Conservation (phyloP, 2,888 invertebrate genomes). For the Chydorus sphaericus region DNA sequence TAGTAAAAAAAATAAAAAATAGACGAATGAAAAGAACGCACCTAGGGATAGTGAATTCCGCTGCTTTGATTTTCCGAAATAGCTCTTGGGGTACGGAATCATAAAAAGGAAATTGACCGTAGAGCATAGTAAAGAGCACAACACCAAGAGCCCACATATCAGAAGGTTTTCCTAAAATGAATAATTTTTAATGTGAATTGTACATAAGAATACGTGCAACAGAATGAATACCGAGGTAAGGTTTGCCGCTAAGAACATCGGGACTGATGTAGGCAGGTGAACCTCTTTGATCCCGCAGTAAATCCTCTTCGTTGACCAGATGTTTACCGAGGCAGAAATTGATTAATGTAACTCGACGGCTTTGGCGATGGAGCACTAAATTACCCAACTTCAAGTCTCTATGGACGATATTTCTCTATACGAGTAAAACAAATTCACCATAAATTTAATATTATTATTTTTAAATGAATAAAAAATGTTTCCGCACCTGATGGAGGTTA, state of each 20-base stretch:
- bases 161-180: slow-evolving; percentile 44
- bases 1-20: slow-evolving; percentile 13
- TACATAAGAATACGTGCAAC: not conserved
- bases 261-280: slow-evolving; percentile 70
- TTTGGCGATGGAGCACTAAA: slow-evolving; percentile 52
- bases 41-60: slow-evolving; percentile 57
- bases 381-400: slow-evolving; percentile 62
- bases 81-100: slow-evolving; percentile 55
- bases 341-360: slow-evolving; percentile 44
- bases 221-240: slow-evolving; percentile 33
- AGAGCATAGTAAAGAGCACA: slow-evolving; percentile 61
- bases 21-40: slow-evolving; percentile 33
- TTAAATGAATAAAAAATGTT: not conserved
- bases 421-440: slow-evolving; percentile 23
- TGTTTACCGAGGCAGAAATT: slow-evolving; percentile 66
- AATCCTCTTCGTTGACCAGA: slow-evolving; percentile 51
- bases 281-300: slow-evolving; percentile 57
- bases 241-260: slow-evolving; percentile 58
- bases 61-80: slow-evolving; percentile 57
- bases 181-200: not conserved
- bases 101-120: slow-evolving; percentile 67
- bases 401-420: slow-evolving; percentile 61
- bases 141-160: slow-evolving; percentile 75
- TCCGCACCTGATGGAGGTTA: slow-evolving; percentile 49
- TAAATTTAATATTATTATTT: no score